Evolutionary conservation across 1,140 invertebrate species (phyloP).

Genomic region (Cyclina sinensis): DNA sequence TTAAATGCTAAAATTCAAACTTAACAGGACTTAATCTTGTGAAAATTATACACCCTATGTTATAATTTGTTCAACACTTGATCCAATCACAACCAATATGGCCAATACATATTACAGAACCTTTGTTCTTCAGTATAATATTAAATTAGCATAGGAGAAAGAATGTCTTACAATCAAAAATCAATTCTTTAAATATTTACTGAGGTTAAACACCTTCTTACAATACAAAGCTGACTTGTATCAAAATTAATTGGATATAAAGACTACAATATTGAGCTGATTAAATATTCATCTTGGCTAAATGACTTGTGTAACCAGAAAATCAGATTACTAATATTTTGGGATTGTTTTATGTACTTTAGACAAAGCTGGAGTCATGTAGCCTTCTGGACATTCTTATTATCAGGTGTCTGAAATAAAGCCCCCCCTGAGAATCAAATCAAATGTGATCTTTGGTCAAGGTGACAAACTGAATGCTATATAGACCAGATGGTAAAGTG

Average conservation of each 20-base stretch:
- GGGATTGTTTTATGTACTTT: not conserved
- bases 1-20: no score
- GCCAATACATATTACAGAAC: not conserved
- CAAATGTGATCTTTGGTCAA: no score
- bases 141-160: not conserved
- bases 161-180: conserved; percentile 4
- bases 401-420: conserved; percentile 4
- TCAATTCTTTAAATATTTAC: conserved; percentile 57
- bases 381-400: not conserved
- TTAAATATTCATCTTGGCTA: conserved; percentile 7
- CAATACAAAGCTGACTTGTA: conserved; percentile 44
- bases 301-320: conserved; percentile 18
- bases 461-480: no score
- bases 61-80: no score
- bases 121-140: not conserved
- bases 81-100: not conserved
- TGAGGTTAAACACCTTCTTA: conserved; percentile 53
- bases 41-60: no score
- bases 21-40: no score
- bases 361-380: not conserved
- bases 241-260: conserved; percentile 50
- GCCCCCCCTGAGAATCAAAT: no score
- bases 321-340: conserved; percentile 14
- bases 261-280: conserved; percentile 15
- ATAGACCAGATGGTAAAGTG: no score